Percentiles rank a stretch among this genome's conserved stretches.
Evolutionary conservation across 2,113 vertebrate species (phyloP).

Genomic region (Silurus glanis): DNA sequence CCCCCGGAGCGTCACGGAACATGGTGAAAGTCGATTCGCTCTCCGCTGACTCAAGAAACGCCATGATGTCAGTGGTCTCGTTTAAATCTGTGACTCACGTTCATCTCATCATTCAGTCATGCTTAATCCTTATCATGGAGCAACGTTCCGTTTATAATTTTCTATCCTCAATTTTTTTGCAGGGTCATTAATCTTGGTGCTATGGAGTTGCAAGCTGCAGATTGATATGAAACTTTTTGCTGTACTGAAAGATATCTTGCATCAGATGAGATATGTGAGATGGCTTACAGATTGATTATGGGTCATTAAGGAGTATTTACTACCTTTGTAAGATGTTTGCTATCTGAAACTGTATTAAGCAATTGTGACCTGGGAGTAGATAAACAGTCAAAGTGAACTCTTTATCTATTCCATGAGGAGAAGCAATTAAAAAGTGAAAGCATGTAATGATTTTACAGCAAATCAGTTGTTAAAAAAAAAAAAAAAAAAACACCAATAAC

Average conservation of each 20-base stretch:
- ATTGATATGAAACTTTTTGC: neutral
- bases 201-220: neutral
- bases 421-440: neutral
- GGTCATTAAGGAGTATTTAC: conserved; percentile 18
- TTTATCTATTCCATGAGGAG: neutral
- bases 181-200: conserved; percentile 14
- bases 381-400: neutral
- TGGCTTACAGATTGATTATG: conserved; percentile 13
- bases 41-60: conserved; percentile 36
- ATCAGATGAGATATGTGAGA: conserved; percentile 1
- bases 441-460: neutral
- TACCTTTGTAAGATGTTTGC: neutral
- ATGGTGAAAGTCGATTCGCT: conserved; percentile 19
- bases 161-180: neutral
- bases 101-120: conserved; percentile 27
- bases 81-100: conserved; percentile 19
- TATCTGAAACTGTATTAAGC: neutral
- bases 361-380: neutral
- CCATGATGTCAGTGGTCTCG: conserved; percentile 10
- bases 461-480: neutral
- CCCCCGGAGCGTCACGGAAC: neutral
- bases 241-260: neutral
- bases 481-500: neutral
- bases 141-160: neutral
- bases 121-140: conserved; percentile 4